phyloP scores from a whole-genome alignment of 2,113 vertebrate genomes.

The Machaerirhynchus nigripectus region DNA sequence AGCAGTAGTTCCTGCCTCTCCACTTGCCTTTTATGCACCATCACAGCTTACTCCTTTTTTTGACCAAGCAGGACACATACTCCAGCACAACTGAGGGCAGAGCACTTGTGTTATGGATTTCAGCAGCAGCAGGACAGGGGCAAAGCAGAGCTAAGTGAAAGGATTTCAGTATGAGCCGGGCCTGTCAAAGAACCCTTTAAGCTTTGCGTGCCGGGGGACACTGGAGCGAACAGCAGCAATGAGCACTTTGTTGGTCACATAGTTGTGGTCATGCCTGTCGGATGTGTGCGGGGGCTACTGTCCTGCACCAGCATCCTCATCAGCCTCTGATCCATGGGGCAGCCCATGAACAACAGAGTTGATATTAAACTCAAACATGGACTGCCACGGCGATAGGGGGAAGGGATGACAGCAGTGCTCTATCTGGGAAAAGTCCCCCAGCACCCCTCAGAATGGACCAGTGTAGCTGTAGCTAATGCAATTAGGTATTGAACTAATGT shows the following conservation, averaged over 20 bases:
- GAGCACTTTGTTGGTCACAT: not conserved
- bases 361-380: not conserved
- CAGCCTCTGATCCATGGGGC: not conserved
- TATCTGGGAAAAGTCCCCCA: not conserved
- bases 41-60: not conserved
- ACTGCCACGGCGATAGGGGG: fast-evolving
- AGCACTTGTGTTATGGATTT: not conserved
- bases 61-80: not conserved
- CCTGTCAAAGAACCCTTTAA: not conserved
- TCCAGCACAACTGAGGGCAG: not conserved
- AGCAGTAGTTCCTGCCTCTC: not conserved
- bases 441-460: not conserved
- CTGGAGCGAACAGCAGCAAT: not conserved
- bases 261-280: not conserved
- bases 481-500: not conserved
- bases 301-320: fast-evolving
- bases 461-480: not conserved
- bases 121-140: not conserved
- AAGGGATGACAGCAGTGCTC: not conserved
- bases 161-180: not conserved
- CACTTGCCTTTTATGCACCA: not conserved
- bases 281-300: fast-evolving
- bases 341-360: not conserved
- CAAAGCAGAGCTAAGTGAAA: not conserved
- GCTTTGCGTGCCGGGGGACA: fast-evolving